Percentiles rank a stretch among this genome's conserved stretches.
phyloP scores from a whole-genome alignment of 2,113 vertebrate genomes.

The Oxyruncus cristatus region DNA sequence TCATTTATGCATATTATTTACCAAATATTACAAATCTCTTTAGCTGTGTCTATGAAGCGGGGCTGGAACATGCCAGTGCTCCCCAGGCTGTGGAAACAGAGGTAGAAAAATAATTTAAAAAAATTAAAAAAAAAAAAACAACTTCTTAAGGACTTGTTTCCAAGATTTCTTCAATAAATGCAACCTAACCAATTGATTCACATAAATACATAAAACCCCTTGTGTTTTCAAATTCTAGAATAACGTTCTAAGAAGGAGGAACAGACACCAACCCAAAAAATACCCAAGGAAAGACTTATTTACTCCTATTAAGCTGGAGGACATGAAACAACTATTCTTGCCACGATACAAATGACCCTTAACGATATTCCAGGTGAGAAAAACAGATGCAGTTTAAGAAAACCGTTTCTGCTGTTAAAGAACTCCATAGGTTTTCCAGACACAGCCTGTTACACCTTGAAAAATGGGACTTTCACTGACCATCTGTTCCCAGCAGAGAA shows the following conservation, averaged over 20 bases:
- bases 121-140: neutral
- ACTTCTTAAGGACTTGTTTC: neutral
- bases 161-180: neutral
- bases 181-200: neutral
- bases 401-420: constrained; percentile 5
- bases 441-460: neutral
- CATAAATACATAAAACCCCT: neutral
- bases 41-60: neutral
- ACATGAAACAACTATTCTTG: neutral
- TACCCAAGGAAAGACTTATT: neutral
- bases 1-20: neutral
- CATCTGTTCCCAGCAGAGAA: constrained; percentile 32
- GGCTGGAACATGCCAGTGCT: neutral
- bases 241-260: neutral
- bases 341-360: neutral
- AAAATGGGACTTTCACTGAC: constrained; percentile 7
- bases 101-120: neutral
- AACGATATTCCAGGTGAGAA: constrained; percentile 27
- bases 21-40: neutral
- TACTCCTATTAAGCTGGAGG: neutral
- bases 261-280: neutral
- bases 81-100: neutral
- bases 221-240: neutral
- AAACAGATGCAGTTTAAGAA: constrained; percentile 46
- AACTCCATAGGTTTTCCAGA: neutral